Evolutionary conservation across 2,797 vertebrate species (phyloP).

Genomic region (Podargus strigoides): DNA sequence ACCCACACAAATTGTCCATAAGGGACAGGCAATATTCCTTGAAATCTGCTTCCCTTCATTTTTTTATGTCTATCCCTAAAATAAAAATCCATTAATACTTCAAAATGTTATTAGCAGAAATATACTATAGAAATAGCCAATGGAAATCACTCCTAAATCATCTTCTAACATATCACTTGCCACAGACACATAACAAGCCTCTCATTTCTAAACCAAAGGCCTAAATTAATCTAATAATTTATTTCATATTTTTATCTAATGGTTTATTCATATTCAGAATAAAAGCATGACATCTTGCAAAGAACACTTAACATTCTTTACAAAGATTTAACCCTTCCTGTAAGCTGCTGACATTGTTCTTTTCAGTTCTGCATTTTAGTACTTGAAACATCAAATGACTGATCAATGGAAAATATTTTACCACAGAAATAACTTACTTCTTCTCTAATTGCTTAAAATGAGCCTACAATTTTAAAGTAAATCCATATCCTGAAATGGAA

Average conservation of each 20-base stretch:
- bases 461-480: slow-evolving; percentile 39
- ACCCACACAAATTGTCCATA: background rate
- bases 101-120: background rate
- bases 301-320: background rate
- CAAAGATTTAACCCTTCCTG: slow-evolving; percentile 3
- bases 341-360: background rate
- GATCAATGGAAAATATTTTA: slow-evolving; percentile 50
- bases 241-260: background rate
- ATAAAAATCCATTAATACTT: background rate
- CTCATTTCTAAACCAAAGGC: background rate
- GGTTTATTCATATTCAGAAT: background rate
- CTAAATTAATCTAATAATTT: background rate
- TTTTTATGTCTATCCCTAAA: background rate
- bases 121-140: background rate
- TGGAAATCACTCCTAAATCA: background rate
- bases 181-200: background rate
- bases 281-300: background rate
- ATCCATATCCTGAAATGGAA: slow-evolving; percentile 41
- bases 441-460: slow-evolving; percentile 35
- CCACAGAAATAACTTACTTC: slow-evolving; percentile 15
- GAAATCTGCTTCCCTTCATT: background rate
- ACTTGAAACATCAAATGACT: slow-evolving; percentile 21
- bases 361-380: background rate
- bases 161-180: background rate
- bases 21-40: background rate